A percentile compares a stretch with the other conserved stretches of the same genome.
phyloP scores from a whole-genome alignment of 2,888 invertebrate species.

The Dasysyrphus tricinctus region DNA sequence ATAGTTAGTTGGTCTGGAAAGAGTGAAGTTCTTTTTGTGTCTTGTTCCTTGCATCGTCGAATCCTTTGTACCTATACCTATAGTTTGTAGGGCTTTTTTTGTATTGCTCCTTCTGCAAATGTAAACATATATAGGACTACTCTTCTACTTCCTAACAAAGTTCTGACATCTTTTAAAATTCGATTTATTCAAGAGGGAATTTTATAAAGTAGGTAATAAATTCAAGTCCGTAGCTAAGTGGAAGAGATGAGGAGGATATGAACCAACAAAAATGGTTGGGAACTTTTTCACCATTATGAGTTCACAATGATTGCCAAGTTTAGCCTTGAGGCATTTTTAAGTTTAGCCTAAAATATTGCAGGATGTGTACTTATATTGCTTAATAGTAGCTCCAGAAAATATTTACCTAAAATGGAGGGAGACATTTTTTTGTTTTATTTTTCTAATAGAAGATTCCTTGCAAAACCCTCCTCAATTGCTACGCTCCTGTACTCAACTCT shows the following conservation, averaged over 20 bases:
- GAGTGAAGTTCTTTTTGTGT: slow-evolving; percentile 16
- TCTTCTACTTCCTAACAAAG: slow-evolving; percentile 11
- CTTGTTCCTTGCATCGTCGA: neutral
- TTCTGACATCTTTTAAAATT: slow-evolving; percentile 57
- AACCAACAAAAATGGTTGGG: too few relatives aligned
- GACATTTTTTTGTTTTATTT: too few relatives aligned
- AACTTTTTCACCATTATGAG: too few relatives aligned
- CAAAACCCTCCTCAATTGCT: neutral
- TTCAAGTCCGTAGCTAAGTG: neutral
- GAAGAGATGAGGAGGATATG: too few relatives aligned
- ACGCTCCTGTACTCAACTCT: neutral
- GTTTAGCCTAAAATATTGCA: too few relatives aligned
- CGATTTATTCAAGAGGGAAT: slow-evolving; percentile 50
- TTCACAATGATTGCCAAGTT: too few relatives aligned
- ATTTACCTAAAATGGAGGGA: too few relatives aligned
- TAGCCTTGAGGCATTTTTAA: too few relatives aligned
- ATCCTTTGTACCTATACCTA: neutral
- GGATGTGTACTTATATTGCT: too few relatives aligned
- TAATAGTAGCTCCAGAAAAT: too few relatives aligned
- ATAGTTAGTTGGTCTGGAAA: slow-evolving; percentile 25
- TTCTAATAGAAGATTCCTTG: too few relatives aligned
- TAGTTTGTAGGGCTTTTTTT: slow-evolving; percentile 26
- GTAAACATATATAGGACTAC: slow-evolving; percentile 40
- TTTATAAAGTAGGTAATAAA: slow-evolving; percentile 2
- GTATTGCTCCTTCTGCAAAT: neutral